These are phyloP conservation scores for Hippoglossus stenolepis DNA, from an alignment of 2,113 vertebrate genomes.

Conservation along the genomic window DNA sequence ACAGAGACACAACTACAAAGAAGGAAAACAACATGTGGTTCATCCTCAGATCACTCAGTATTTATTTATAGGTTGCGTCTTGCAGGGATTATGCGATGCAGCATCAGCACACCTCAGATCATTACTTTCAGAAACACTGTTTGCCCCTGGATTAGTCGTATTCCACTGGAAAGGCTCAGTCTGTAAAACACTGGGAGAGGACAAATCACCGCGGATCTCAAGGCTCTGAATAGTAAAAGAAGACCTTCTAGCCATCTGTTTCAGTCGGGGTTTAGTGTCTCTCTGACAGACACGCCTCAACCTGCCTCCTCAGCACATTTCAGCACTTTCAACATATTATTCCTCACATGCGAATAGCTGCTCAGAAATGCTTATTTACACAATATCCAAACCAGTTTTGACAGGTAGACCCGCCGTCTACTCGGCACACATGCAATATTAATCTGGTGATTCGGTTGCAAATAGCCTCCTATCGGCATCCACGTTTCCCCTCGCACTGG, in stretches of 20 bases:
- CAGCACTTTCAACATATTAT: constrained; percentile 49
- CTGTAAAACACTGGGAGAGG: constrained; percentile 23
- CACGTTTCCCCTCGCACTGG: neutral
- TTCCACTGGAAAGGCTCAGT: constrained; percentile 14
- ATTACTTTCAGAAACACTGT: constrained; percentile 28
- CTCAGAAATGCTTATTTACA: constrained; percentile 43
- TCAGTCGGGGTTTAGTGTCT: constrained; percentile 40
- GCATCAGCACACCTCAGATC: constrained; percentile 10
- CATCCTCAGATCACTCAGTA: constrained; percentile 18
- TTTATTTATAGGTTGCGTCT: constrained; percentile 39
- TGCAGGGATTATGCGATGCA: constrained; percentile 16
- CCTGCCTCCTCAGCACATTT: constrained; percentile 62
- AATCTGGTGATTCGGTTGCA: constrained; percentile 29
- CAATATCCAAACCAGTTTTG: constrained; percentile 31
- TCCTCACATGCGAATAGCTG: constrained; percentile 13
- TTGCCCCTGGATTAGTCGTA: constrained; percentile 22
- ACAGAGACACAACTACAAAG: constrained; percentile 13
- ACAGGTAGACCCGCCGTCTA: constrained; percentile 42
- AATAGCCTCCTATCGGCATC: constrained; percentile 1
- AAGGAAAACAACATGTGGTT: neutral
- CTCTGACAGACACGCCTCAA: constrained; percentile 49
- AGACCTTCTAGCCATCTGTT: constrained; percentile 43
- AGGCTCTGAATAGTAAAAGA: constrained; percentile 36
- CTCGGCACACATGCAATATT: constrained; percentile 16
- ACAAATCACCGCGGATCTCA: constrained; percentile 43